These are phyloP conservation scores for Cromileptes altivelis DNA, from an alignment of 2,113 vertebrate genomes.

Conservation along the genomic window DNA sequence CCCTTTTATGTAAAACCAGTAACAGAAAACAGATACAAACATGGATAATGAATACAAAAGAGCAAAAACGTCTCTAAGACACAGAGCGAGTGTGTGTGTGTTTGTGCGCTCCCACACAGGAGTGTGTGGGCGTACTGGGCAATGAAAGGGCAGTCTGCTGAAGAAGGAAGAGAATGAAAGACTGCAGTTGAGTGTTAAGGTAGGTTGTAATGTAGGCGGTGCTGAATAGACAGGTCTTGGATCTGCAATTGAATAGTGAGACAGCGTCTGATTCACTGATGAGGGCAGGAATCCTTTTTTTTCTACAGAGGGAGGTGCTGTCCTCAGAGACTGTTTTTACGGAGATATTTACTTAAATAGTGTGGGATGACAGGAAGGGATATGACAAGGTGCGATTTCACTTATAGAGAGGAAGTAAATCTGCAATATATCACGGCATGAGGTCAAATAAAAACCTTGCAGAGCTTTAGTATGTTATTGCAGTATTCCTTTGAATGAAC, in stretches of 20 bases:
- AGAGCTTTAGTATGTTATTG: background rate
- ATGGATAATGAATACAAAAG: slow-evolving; percentile 38
- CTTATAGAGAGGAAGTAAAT: background rate
- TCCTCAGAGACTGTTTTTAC: background rate
- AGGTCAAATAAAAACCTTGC: background rate
- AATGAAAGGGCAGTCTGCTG: slow-evolving; percentile 55
- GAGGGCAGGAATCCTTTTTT: slow-evolving; percentile 6
- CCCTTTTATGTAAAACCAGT: slow-evolving; percentile 10
- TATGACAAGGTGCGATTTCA: background rate
- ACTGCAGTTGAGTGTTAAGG: slow-evolving; percentile 29
- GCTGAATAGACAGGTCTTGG: slow-evolving; percentile 51
- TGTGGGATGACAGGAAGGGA: background rate
- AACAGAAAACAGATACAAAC: slow-evolving; percentile 25
- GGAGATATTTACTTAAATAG: background rate
- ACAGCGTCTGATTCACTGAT: slow-evolving; percentile 46
- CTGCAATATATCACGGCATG: background rate
- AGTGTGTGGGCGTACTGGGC: slow-evolving; percentile 27
- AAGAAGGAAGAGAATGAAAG: slow-evolving; percentile 38
- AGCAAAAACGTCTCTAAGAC: slow-evolving; percentile 24
- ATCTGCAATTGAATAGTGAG: slow-evolving; percentile 35
- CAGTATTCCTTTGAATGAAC: background rate
- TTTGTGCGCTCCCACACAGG: background rate
- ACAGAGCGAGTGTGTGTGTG: background rate
- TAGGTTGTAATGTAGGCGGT: slow-evolving; percentile 48
- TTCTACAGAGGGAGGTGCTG: background rate